Conservation (phyloP, 2,888 invertebrate species). For the Dolichopus griseipennis region DNA sequence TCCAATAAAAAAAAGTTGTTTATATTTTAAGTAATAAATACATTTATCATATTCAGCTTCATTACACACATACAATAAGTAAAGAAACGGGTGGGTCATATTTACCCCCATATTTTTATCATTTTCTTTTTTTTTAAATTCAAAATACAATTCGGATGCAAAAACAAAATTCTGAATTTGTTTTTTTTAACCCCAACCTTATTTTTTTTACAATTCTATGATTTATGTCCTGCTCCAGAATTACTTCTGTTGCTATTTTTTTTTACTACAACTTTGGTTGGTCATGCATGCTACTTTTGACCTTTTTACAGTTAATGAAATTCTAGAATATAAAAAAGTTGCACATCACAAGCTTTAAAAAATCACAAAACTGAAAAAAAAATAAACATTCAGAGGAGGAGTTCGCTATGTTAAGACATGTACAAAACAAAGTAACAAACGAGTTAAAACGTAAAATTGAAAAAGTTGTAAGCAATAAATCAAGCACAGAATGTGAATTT, state of each 20-base stretch:
- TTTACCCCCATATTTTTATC: background rate
- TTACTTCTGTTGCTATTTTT: background rate
- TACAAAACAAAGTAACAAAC: no score
- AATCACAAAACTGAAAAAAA: background rate
- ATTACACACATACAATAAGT: background rate
- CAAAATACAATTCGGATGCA: background rate
- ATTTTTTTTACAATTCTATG: background rate
- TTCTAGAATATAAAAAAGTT: background rate
- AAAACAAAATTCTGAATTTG: background rate
- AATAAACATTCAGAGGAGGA: background rate
- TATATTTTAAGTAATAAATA: background rate
- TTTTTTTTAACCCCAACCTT: background rate
- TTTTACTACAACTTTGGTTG: background rate
- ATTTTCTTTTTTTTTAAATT: background rate
- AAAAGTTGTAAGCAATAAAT: background rate
- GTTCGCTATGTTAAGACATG: no score
- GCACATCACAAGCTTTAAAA: background rate
- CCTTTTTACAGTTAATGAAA: background rate
- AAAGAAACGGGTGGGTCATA: background rate
- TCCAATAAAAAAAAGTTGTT: no score
- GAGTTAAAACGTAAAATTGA: no score
- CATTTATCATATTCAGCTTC: constrained; percentile 4
- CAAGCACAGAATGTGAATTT: constrained; percentile 6
- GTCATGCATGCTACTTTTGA: background rate
- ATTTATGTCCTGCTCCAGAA: constrained; percentile 1